Evolutionary conservation across 2,888 invertebrate species (phyloP).

Genomic region (Limnephilus rhombicus): DNA sequence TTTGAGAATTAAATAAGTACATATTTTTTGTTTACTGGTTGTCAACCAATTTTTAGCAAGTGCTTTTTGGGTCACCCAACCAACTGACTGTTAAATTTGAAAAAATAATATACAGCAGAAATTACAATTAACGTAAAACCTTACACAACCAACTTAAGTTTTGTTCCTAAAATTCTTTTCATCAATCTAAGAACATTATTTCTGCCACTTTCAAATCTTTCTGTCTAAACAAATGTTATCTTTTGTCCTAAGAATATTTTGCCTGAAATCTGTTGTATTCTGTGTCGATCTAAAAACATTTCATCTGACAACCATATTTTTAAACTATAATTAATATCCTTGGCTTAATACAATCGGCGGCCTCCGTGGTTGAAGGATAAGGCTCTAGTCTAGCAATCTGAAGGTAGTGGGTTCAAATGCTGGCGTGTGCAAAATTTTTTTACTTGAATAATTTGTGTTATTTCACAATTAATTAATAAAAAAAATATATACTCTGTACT

Average conservation of each 20-base stretch:
- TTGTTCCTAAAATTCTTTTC: background rate
- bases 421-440: too few species aligned
- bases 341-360: background rate
- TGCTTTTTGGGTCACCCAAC: background rate
- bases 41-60: background rate
- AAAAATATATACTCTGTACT: too few species aligned
- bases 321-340: background rate
- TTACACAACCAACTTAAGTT: background rate
- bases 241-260: background rate
- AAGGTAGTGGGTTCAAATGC: too few species aligned
- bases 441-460: too few species aligned
- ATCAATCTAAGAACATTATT: background rate
- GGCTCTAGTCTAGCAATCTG: too few species aligned
- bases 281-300: background rate
- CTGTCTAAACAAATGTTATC: background rate
- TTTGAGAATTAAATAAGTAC: background rate
- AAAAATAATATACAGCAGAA: background rate
- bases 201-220: background rate
- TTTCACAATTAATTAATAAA: too few species aligned
- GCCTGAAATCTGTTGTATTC: background rate
- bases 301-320: background rate
- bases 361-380: too few species aligned
- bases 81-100: too few species aligned
- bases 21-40: too few species aligned
- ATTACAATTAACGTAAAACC: too few species aligned